phyloP scores from a whole-genome alignment of 2,113 vertebrate genomes.

The Corythaixoides concolor region DNA sequence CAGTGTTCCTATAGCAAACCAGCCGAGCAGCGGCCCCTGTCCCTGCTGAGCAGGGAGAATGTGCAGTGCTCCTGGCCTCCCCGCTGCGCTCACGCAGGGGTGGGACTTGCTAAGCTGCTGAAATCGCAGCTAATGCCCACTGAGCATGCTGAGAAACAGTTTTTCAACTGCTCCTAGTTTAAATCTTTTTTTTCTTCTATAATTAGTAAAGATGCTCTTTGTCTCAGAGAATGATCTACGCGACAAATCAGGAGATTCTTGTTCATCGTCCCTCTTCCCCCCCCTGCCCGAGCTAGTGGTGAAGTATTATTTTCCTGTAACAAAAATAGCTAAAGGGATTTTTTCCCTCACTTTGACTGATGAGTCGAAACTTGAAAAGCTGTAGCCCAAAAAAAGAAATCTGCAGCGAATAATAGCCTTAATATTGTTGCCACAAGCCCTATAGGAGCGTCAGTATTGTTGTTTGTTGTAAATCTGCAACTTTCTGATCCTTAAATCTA shows the following conservation, averaged over 20 bases:
- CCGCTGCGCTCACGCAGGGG: background rate
- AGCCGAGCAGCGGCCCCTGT: background rate
- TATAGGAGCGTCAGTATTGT: background rate
- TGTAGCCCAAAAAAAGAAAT: background rate
- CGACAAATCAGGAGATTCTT: conserved; percentile 34
- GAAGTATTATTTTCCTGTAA: conserved; percentile 58
- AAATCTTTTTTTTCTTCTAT: conserved; percentile 4
- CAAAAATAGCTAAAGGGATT: conserved; percentile 59
- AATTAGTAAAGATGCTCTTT: conserved; percentile 50
- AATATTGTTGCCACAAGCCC: background rate
- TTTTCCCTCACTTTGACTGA: conserved; percentile 1
- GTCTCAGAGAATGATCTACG: background rate
- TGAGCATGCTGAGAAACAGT: conserved; percentile 47
- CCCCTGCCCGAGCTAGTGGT: background rate
- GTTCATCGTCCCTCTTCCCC: background rate
- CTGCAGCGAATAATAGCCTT: background rate
- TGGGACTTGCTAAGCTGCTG: conserved; percentile 58
- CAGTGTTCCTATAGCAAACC: conserved; percentile 48
- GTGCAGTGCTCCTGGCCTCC: conserved; percentile 43
- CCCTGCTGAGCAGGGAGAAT: conserved; percentile 53
- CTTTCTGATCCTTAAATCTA: background rate
- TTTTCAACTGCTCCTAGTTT: conserved; percentile 15
- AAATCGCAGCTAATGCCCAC: conserved; percentile 40
- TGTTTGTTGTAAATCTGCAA: conserved; percentile 7
- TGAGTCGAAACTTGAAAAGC: conserved; percentile 48